These are phyloP conservation scores for Cheilosia grossa DNA, from an alignment of 2,888 invertebrate species.

Conservation along the genomic window DNA sequence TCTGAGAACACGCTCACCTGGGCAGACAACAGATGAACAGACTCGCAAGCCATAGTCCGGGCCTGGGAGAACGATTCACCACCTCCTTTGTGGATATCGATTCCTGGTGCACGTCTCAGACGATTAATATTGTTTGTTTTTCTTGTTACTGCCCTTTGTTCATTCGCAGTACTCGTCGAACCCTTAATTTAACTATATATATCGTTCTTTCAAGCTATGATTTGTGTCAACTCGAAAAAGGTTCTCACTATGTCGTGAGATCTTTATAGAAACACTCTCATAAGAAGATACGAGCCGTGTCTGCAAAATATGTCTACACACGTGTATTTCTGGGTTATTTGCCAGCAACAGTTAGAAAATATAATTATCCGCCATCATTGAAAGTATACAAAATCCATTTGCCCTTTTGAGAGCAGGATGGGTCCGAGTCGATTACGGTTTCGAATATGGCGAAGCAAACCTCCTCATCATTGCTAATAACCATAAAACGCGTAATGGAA, in stretches of 20 bases:
- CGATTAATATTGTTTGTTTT: neutral
- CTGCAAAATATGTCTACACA: constrained; percentile 7
- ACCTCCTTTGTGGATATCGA: neutral
- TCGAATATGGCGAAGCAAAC: constrained; percentile 35
- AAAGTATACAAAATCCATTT: constrained; percentile 45
- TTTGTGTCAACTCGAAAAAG: constrained; percentile 7
- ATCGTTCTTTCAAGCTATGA: constrained; percentile 25
- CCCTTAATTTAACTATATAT: constrained; percentile 58
- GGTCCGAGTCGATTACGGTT: neutral
- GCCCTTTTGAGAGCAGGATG: neutral
- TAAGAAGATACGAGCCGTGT: constrained; percentile 1
- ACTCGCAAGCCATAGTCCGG: too few relatives aligned
- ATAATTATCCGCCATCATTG: constrained; percentile 51
- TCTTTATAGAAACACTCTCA: constrained; percentile 6
- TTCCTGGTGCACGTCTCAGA: neutral
- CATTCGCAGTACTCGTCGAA: neutral
- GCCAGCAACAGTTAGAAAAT: constrained; percentile 32
- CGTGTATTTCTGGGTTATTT: neutral
- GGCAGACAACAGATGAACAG: too few relatives aligned
- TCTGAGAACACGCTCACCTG: too few relatives aligned
- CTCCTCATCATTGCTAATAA: constrained; percentile 60
- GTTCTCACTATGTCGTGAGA: neutral
- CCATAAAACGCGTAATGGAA: constrained; percentile 66
- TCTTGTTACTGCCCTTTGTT: neutral
- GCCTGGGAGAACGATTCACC: too few relatives aligned